Percentiles rank a stretch among this genome's conserved stretches.
phyloP scores from a whole-genome alignment of 1,140 invertebrate species.

The Drepana arcuata region DNA sequence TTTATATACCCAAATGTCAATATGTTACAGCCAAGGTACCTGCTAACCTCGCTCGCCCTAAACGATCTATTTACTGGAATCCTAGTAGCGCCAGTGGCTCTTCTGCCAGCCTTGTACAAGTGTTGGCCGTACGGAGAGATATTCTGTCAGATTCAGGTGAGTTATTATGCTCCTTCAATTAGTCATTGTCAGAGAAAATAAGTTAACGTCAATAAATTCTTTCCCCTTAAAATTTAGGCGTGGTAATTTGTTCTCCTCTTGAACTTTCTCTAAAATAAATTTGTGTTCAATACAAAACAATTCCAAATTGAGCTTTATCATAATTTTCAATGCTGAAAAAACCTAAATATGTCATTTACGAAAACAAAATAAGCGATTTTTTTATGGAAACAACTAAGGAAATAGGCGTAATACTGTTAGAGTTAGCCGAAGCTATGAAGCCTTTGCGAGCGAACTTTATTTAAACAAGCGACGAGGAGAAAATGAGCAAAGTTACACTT shows the following conservation, averaged over 20 bases:
- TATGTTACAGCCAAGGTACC: conserved; percentile 83
- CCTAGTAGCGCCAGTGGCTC: conserved; percentile 85
- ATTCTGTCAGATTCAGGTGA: conserved; percentile 90
- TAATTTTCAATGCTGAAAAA: too few relatives aligned
- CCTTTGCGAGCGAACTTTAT: conserved; percentile 43
- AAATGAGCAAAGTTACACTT: conserved; percentile 62
- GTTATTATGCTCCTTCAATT: conserved; percentile 3
- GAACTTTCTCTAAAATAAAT: too few relatives aligned
- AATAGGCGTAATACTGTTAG: conserved; percentile 51
- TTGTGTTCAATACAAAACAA: too few relatives aligned
- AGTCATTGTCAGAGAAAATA: conserved; percentile 2
- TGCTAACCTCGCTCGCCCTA: conserved; percentile 85
- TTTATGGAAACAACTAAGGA: too few relatives aligned
- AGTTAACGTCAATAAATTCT: conserved; percentile 22
- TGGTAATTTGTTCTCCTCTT: too few relatives aligned
- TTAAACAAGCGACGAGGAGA: conserved; percentile 51
- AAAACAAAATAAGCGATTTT: too few relatives aligned
- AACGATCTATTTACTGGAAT: conserved; percentile 89
- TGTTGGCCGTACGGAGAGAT: conserved; percentile 93
- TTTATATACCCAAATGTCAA: too few relatives aligned
- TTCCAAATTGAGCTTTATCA: too few relatives aligned
- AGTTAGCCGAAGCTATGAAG: conserved; percentile 34
- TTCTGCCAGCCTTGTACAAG: conserved; percentile 84
- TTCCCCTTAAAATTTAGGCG: conserved; percentile 43
- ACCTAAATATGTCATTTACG: too few relatives aligned